A percentile compares a stretch with the other conserved stretches of the same genome.
Conservation (phyloP, 30 jellyfish, hydroid and myxozoan species). For the Nemopilema nomurai region DNA sequence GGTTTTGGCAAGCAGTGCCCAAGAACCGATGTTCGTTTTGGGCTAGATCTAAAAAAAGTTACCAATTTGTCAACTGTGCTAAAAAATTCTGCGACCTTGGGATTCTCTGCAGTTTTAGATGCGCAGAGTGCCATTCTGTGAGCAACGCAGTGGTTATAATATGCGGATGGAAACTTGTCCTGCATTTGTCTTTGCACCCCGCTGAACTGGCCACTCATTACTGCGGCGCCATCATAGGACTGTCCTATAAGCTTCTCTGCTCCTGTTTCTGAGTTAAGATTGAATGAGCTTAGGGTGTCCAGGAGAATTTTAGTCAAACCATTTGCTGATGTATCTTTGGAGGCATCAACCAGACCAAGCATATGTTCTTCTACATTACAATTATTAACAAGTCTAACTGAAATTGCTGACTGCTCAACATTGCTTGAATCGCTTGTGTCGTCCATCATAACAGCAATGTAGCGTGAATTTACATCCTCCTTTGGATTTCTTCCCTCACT, state of each 20-base stretch:
- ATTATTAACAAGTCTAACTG: neutral
- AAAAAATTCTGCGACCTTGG: neutral
- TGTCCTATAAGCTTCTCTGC: neutral
- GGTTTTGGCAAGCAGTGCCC: too few relatives aligned
- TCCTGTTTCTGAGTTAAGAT: neutral
- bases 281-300: neutral
- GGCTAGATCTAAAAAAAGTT: neutral
- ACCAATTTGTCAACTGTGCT: neutral
- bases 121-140: neutral
- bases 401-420: neutral
- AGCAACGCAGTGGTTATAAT: neutral
- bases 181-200: neutral
- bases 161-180: neutral
- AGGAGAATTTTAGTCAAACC: conserved; percentile 13
- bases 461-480: conserved; percentile 2
- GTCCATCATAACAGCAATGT: conserved; percentile 37
- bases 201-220: neutral
- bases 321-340: conserved; percentile 25
- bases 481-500: conserved; percentile 26
- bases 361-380: conserved; percentile 31
- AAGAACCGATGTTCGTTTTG: too few relatives aligned
- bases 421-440: conserved; percentile 35
- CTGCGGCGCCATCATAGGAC: neutral
- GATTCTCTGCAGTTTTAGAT: neutral
- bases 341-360: conserved; percentile 37